Base-by-base conservation (phyloP, 2,888 invertebrate genomes). In the Rhyacophila evoluta region DNA sequence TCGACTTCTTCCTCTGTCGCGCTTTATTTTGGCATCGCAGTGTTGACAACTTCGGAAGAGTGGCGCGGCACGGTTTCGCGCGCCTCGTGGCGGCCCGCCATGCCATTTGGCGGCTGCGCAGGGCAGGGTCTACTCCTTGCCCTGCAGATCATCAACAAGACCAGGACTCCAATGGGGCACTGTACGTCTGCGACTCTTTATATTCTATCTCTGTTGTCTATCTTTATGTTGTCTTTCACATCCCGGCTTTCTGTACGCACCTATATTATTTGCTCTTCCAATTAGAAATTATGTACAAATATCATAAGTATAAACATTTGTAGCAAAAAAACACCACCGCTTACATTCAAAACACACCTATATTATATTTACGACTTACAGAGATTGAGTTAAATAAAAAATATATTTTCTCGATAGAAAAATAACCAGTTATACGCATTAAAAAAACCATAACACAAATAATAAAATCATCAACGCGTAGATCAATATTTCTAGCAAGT, bases 71-170 rank as follows among this genome's bases (percentile, higher is more conserved):
- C 92, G 91, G 92, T 84, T 91, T 93, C 88, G 92, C 92, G 87
- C 91, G 92, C 88, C 91, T 93, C 86, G 92, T 92, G 91, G 92
- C 92, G 87, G 92, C 92, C 84, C 92, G 92, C 88, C 92, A 92
- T 90, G 92, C 92, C 90, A 91, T 93, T 90, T 92, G 92, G 92
- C 91, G 92, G 85, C 90, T 92, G 86, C 89, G 92, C 85, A 85
- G 88, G 79, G 89, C 89, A 84, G 89, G 88, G 85, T 89, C 89
- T 84, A 82, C 82, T n/a, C 82, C 82, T 27, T 89, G 89, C 86
- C 90, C 89, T 83, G 80, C 80, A 25, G 88, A 89, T 83, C 86
- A 86, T 87, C 86, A 86, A 87, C 89, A 88, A 87, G 89, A 89
- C 85, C 87, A 89, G 85, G 89, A 90, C 88, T 89, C 89, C 84